These are phyloP conservation scores for Synergus japonicus DNA, from an alignment of 2,888 invertebrate genomes.

Conservation along the genomic window DNA sequence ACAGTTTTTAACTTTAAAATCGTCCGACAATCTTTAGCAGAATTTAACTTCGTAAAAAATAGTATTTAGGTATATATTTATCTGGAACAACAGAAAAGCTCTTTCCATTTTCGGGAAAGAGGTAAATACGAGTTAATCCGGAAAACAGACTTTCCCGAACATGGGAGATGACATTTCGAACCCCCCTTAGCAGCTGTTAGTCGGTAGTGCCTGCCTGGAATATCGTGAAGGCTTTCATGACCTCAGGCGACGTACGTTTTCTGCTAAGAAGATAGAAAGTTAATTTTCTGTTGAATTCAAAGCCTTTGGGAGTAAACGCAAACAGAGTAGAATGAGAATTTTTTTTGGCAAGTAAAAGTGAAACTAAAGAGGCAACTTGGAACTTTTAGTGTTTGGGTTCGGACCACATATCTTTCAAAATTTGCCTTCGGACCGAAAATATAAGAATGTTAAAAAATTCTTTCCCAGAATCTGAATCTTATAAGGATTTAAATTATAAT, in stretches of 20 bases:
- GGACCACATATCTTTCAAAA: too few relatives aligned
- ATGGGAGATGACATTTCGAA: constrained; percentile 33
- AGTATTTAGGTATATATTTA: not conserved
- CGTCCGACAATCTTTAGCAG: too few relatives aligned
- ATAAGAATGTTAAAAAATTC: too few relatives aligned
- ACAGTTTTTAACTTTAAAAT: too few relatives aligned
- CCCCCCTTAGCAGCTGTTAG: constrained; percentile 20
- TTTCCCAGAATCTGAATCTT: too few relatives aligned
- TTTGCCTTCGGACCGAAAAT: too few relatives aligned
- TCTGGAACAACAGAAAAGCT: constrained; percentile 14
- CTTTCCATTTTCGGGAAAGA: not conserved
- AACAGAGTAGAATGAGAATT: constrained; percentile 7
- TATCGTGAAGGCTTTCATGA: constrained; percentile 26
- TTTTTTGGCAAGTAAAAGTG: not conserved
- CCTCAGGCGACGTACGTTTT: constrained; percentile 48
- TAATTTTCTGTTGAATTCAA: constrained; percentile 38
- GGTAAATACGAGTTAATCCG: constrained; percentile 29
- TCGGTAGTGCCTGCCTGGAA: constrained; percentile 22
- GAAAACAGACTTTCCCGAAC: constrained; percentile 20
- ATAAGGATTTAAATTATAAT: too few relatives aligned
- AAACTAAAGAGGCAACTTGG: not conserved
- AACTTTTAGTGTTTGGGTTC: not conserved
- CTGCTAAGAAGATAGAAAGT: constrained; percentile 33
- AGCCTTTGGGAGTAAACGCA: constrained; percentile 1
- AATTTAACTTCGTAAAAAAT: too few relatives aligned